Conservation (phyloP, 2,797 vertebrate species). For the Helostoma temminkii region DNA sequence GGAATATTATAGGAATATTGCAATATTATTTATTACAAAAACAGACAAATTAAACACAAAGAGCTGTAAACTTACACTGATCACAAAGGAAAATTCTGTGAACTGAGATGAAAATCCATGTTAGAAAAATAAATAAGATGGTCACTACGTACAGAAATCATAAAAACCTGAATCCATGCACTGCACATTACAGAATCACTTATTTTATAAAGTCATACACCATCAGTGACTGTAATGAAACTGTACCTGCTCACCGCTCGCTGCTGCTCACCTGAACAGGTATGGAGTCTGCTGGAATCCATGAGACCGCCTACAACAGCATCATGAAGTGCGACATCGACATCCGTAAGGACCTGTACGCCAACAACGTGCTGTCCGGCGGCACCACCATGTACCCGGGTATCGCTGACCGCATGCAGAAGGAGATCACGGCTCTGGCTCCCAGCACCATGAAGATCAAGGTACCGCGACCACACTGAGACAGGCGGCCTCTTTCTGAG, state of each 20-base stretch:
- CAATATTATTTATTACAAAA: too few relatives aligned
- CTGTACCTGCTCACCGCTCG: neutral
- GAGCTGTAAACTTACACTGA: too few relatives aligned
- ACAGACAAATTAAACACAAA: too few relatives aligned
- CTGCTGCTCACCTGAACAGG: constrained; percentile 45
- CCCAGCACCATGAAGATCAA: constrained; percentile 97
- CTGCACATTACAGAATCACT: too few relatives aligned
- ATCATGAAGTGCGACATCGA: constrained; percentile 87
- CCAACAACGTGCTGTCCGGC: constrained; percentile 95
- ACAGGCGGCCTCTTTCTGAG: neutral
- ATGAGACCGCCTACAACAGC: constrained; percentile 82
- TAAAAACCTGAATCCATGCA: too few relatives aligned
- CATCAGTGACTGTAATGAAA: too few relatives aligned
- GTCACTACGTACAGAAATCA: too few relatives aligned
- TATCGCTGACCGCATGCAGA: constrained; percentile 95
- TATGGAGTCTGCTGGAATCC: constrained; percentile 65
- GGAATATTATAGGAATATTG: too few relatives aligned
- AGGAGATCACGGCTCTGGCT: constrained; percentile 93
- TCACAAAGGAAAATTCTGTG: too few relatives aligned
- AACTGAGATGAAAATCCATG: too few relatives aligned
- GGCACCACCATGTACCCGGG: constrained; percentile 97
- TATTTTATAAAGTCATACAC: too few relatives aligned
- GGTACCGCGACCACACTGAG: constrained; percentile 40
- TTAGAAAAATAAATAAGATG: too few relatives aligned
- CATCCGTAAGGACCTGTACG: constrained; percentile 95